Conservation (phyloP, 2,113 vertebrate species). For the Callaeas wilsoni region DNA sequence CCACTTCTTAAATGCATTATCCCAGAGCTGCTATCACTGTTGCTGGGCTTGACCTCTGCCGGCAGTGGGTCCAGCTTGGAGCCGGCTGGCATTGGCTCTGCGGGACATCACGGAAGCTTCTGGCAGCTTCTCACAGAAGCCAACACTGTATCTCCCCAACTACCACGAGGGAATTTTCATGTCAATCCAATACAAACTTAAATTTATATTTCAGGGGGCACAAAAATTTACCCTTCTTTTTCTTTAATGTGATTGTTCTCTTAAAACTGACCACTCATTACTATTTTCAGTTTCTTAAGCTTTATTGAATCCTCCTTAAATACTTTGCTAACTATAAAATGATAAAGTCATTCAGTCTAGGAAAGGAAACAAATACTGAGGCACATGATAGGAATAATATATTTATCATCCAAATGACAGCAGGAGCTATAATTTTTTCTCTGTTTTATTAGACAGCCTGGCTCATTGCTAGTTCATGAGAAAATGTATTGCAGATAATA, state of each 20-base stretch:
- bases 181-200: neutral
- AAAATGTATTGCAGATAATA: neutral
- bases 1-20: neutral
- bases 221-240: neutral
- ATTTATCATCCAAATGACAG: neutral
- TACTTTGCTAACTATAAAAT: neutral
- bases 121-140: neutral
- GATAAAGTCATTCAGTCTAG: neutral
- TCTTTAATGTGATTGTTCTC: neutral
- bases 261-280: neutral
- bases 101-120: neutral
- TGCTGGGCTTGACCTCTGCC: neutral
- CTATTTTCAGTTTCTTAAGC: neutral
- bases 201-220: neutral
- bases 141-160: fast-evolving
- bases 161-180: neutral
- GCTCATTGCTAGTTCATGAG: neutral
- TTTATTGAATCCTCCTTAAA: neutral
- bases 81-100: neutral
- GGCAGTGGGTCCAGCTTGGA: fast-evolving
- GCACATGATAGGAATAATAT: neutral
- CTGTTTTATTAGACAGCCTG: neutral
- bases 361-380: neutral
- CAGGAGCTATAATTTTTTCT: neutral
- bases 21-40: neutral